Percentiles rank a stretch among this genome's conserved stretches.
These are phyloP conservation scores for Heliocidaris erythrogramma DNA, from an alignment of 35 echinoderm and acorn worm genomes.

Conservation along the genomic window DNA sequence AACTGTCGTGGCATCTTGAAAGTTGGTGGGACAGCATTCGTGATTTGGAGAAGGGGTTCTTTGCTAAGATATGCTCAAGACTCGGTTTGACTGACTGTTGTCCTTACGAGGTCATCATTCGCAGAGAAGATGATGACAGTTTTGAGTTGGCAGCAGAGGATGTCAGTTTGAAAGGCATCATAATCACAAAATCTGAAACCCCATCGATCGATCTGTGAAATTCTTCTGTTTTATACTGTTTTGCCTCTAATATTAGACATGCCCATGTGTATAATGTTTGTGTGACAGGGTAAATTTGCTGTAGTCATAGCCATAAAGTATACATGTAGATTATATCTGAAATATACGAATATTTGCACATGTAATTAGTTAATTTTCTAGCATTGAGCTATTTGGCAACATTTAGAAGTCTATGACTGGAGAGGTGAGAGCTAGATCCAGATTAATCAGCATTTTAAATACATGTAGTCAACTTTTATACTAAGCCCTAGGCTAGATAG, in stretches of 20 bases:
- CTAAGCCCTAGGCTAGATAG: too few species aligned
- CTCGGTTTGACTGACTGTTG: constrained; percentile 73
- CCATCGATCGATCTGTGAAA: neutral
- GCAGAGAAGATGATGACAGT: constrained; percentile 63
- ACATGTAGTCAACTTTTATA: too few species aligned
- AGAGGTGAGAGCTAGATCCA: too few species aligned
- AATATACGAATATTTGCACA: neutral
- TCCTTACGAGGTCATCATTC: constrained; percentile 79
- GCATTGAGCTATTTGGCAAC: too few species aligned
- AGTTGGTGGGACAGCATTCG: constrained; percentile 56
- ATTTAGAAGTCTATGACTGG: too few species aligned
- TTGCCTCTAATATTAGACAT: too few species aligned
- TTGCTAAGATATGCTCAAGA: constrained; percentile 68
- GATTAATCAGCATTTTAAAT: too few species aligned
- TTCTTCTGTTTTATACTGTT: neutral
- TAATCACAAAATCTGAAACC: neutral
- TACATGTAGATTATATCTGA: neutral
- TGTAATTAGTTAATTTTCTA: too few species aligned
- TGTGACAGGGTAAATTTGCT: neutral
- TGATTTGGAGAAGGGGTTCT: constrained; percentile 80
- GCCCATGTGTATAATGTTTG: too few species aligned
- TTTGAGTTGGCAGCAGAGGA: constrained; percentile 69
- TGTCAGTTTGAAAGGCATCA: constrained; percentile 49
- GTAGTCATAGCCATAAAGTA: neutral
- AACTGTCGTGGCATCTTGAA: constrained; percentile 67